These are phyloP conservation scores for Ceratina japonica DNA, from an alignment of 1,140 invertebrate genomes.

Conservation along the genomic window DNA sequence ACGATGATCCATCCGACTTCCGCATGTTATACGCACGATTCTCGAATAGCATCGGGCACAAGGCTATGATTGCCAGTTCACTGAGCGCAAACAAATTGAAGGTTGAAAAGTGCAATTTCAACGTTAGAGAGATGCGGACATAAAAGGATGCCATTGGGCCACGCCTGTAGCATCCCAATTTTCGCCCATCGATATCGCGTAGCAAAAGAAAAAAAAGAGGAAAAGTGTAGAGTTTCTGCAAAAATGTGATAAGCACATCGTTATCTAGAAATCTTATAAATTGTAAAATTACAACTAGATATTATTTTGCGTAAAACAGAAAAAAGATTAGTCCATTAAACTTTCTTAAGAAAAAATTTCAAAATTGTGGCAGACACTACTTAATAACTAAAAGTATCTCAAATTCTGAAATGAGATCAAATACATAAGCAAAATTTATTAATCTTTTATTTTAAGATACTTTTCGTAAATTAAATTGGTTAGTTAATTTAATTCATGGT, in stretches of 20 bases:
- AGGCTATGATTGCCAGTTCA: not conserved
- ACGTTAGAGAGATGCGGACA: not conserved
- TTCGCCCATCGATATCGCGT: slow-evolving; percentile 18
- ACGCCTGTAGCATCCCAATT: slow-evolving; percentile 39
- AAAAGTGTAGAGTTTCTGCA: too few relatives aligned
- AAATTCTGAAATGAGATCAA: too few relatives aligned
- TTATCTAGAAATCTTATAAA: too few relatives aligned
- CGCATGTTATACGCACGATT: not conserved
- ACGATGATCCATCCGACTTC: not conserved
- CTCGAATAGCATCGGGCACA: not conserved
- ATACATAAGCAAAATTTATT: not conserved
- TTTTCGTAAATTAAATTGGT: not conserved
- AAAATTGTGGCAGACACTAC: too few relatives aligned
- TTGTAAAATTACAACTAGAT: too few relatives aligned
- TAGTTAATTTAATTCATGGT: not conserved
- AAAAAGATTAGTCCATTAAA: too few relatives aligned
- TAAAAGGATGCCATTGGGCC: slow-evolving; percentile 41
- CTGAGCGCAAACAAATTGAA: slow-evolving; percentile 31
- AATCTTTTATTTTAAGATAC: not conserved
- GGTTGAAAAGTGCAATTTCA: slow-evolving; percentile 34
- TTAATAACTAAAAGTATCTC: too few relatives aligned
- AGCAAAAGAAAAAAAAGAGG: not conserved
- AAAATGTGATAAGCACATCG: too few relatives aligned
- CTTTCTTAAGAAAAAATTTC: too few relatives aligned
- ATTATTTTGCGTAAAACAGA: too few relatives aligned